Conservation (phyloP, 2,797 vertebrate genomes). For the Neosilurus hyrtlii region DNA sequence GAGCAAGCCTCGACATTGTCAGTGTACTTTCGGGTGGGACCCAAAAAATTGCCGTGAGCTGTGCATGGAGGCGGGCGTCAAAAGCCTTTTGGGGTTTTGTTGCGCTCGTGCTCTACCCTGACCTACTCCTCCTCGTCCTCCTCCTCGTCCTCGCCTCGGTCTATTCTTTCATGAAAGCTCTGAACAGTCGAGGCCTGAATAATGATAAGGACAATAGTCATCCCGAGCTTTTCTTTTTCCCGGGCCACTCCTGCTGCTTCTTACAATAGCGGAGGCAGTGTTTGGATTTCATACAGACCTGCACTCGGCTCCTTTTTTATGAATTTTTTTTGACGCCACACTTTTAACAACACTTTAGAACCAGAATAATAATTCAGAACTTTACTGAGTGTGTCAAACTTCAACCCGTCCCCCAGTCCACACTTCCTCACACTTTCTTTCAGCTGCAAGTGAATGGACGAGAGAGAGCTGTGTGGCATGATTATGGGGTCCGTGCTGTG, state of each 20-base stretch:
- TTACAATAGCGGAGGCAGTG: neutral
- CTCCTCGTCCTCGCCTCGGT: neutral
- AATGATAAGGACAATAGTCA: constrained; percentile 37
- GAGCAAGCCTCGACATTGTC: constrained; percentile 63
- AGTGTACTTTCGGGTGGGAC: constrained; percentile 26
- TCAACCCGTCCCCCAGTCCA: constrained; percentile 15
- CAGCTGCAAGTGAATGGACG: constrained; percentile 30
- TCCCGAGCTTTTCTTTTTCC: constrained; percentile 38
- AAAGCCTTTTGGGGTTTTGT: constrained; percentile 36
- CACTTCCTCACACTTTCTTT: constrained; percentile 44
- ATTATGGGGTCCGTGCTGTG: constrained; percentile 43
- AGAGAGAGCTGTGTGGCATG: constrained; percentile 45
- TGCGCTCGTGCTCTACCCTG: constrained; percentile 6
- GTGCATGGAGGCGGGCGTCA: constrained; percentile 7
- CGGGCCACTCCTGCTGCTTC: neutral
- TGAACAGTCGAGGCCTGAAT: constrained; percentile 34
- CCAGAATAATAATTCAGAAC: neutral
- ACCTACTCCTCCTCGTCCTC: neutral
- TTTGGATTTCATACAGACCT: neutral
- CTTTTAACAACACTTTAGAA: neutral
- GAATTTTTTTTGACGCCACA: neutral
- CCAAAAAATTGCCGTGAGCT: neutral
- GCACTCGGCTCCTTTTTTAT: neutral
- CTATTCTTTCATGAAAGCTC: constrained; percentile 30
- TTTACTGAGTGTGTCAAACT: constrained; percentile 4